Evolutionary conservation across 2,113 vertebrate species (phyloP).

Genomic region (Antennarius striatus): DNA sequence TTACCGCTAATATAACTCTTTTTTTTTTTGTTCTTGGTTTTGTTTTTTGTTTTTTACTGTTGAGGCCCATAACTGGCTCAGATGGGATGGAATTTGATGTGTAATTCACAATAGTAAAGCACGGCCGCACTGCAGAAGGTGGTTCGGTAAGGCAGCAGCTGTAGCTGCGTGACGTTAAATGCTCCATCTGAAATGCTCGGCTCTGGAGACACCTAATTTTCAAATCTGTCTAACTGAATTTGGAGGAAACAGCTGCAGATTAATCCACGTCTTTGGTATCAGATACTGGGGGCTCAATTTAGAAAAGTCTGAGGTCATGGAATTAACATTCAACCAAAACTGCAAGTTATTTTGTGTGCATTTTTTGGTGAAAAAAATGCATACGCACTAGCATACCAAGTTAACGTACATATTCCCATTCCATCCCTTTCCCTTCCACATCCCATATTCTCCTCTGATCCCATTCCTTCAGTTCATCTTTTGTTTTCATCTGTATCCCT

Average conservation of each 20-base stretch:
- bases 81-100: conserved; percentile 1
- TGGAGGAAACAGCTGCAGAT: conserved; percentile 45
- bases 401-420: too few relatives aligned
- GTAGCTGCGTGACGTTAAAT: conserved; percentile 14
- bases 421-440: neutral
- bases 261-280: conserved; percentile 5
- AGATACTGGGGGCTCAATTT: neutral
- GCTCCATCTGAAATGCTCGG: conserved; percentile 24
- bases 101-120: conserved; percentile 5
- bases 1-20: neutral
- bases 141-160: conserved; percentile 25
- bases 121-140: conserved; percentile 1
- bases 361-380: too few relatives aligned
- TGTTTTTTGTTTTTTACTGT: conserved; percentile 16
- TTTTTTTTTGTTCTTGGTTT: too few relatives aligned
- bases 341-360: too few relatives aligned
- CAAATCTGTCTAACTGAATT: conserved; percentile 27
- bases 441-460: conserved; percentile 1
- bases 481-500: too few relatives aligned
- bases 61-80: conserved; percentile 31
- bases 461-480: too few relatives aligned
- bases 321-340: too few relatives aligned
- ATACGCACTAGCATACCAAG: too few relatives aligned
- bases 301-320: conserved; percentile 5
- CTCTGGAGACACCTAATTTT: conserved; percentile 48